phyloP scores from a whole-genome alignment of 2,113 vertebrate species.

The Saguinus midas region DNA sequence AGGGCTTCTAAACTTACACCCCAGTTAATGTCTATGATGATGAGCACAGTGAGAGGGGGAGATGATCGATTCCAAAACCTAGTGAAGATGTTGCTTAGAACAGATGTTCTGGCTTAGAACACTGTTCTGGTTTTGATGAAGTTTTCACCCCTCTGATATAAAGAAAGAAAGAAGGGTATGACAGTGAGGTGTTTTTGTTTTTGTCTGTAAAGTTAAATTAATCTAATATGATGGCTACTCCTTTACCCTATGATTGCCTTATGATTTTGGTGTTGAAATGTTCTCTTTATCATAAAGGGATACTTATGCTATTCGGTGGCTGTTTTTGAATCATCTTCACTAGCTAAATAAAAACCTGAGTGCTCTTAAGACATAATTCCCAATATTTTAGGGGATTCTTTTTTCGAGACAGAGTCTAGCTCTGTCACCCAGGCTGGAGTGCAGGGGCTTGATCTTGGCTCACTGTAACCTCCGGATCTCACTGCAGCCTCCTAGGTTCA shows the following conservation, averaged over 20 bases:
- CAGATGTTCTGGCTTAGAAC: neutral
- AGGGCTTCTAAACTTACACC: neutral
- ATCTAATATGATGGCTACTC: neutral
- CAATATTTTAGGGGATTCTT: neutral
- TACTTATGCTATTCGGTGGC: neutral
- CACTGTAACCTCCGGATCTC: too few species aligned
- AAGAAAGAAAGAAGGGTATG: neutral
- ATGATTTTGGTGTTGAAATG: neutral
- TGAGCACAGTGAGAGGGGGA: too few species aligned
- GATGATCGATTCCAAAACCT: neutral
- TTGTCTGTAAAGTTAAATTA: neutral
- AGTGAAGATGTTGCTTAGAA: neutral
- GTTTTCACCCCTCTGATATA: neutral
- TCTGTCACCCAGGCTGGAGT: too few species aligned
- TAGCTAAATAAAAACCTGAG: neutral
- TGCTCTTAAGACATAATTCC: neutral
- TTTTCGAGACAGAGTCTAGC: too few species aligned
- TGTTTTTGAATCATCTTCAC: neutral
- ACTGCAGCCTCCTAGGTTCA: too few species aligned
- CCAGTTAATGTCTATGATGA: too few species aligned
- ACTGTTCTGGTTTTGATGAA: neutral
- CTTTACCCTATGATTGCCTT: neutral
- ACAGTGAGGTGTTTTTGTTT: neutral
- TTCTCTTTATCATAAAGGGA: neutral
- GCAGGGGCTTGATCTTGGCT: too few species aligned